Evolutionary conservation across 2,888 invertebrate species (phyloP), one percentile per base, ranked within the genome.

Genomic region (Aelia acuminata): DNA sequence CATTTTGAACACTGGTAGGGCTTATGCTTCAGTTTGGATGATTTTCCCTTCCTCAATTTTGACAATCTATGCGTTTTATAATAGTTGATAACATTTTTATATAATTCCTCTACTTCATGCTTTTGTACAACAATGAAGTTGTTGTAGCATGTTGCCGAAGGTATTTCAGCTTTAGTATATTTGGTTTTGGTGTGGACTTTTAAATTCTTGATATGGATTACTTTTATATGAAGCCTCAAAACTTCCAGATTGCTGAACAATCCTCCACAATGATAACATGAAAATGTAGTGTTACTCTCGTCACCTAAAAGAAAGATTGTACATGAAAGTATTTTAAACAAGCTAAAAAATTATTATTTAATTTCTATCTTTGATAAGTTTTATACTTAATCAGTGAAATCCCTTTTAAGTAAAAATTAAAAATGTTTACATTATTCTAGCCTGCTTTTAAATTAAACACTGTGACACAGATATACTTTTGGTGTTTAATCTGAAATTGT

Each of bases 201-300:
- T 80, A 47, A 43, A n/a, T n/a, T n/a, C 35, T 80, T 80, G n/a
- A 80, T 80, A 15, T 80, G 80, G 3, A 80, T n/a, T n/a, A 80
- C n/a, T 80, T 80, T 80, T 22, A 80, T 11, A 43, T 80, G 80
- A n/a, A 80, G 43, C n/a, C 43, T 80, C n/a, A 80, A 47, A 47
- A 80, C 80, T 43, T 80, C 80, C 13, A 20, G 80, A n/a, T 47
- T 47, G 15, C 43, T 47, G 15, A 80, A 80, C 22, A n/a, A 43
- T 43, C 80, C 43, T 80, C 80, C 80, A n/a, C 80, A 80, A 43
- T 80, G 80, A n/a, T n/a, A 80, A 47, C 80, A 80, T 22, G 80
- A 80, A 47, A 80, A 80, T 80, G 15, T n/a, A 43, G 80, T 0
- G n/a, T n/a, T 80, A 47, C 43, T 10, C 5, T 80, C 43, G 11